Conservation (phyloP, 2,113 vertebrate species). For the Indicator maculatus region DNA sequence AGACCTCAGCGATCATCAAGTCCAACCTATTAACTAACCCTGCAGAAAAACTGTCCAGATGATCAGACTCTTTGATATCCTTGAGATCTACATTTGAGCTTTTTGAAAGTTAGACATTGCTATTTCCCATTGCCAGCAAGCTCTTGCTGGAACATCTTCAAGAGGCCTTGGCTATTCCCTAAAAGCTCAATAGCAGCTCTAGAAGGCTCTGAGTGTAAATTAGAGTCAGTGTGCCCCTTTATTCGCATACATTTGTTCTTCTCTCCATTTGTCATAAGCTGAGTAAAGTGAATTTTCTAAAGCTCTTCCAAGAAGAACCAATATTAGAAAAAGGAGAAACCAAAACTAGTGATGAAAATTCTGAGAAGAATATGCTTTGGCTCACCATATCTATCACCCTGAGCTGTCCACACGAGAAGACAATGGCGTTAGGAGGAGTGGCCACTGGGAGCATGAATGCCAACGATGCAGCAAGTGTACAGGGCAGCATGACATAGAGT, state of each 20-base stretch:
- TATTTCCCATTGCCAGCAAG: neutral
- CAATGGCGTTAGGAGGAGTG: conserved; percentile 92
- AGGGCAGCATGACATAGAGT: conserved; percentile 92
- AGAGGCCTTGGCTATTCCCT: neutral
- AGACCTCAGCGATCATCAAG: too few species aligned
- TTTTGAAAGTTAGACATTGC: neutral
- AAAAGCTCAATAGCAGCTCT: neutral
- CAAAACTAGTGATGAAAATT: neutral
- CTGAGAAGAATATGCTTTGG: neutral
- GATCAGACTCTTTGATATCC: neutral
- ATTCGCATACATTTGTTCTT: neutral
- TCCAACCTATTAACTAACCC: neutral
- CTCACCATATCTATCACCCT: conserved; percentile 91
- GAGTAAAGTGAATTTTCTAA: neutral
- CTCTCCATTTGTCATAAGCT: neutral
- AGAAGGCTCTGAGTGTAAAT: neutral
- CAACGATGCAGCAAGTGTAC: conserved; percentile 84
- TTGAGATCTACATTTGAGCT: neutral
- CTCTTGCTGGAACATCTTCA: neutral
- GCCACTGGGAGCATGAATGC: conserved; percentile 97
- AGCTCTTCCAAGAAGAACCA: neutral
- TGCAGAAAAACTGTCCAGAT: neutral
- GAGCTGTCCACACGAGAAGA: conserved; percentile 90
- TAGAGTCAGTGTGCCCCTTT: neutral
- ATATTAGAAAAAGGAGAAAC: neutral